These are phyloP conservation scores for Scaptomyza caliginosa DNA, from an alignment of 2,888 invertebrate species.

Conservation along the genomic window DNA sequence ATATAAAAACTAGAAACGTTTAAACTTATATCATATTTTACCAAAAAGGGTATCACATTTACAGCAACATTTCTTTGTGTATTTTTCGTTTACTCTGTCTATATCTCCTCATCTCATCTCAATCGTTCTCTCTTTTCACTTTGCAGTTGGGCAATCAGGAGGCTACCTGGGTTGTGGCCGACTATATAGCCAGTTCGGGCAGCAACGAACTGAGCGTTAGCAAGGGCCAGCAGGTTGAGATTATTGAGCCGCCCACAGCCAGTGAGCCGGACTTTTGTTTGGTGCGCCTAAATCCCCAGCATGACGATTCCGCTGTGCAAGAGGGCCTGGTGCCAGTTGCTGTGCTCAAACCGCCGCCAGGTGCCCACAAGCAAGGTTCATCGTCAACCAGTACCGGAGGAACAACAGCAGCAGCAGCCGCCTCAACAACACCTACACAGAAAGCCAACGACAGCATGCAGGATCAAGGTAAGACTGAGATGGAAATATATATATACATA, in stretches of 20 bases:
- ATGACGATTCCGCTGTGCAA: conserved; percentile 85
- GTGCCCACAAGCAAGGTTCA: conserved; percentile 83
- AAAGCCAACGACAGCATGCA: conserved; percentile 81
- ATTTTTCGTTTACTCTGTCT: neutral
- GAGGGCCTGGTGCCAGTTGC: conserved; percentile 93
- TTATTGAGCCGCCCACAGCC: conserved; percentile 90
- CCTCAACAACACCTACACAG: conserved; percentile 52
- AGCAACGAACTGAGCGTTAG: conserved; percentile 92
- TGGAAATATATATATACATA: neutral
- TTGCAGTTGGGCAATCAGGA: conserved; percentile 91
- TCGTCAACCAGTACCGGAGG: conserved; percentile 24
- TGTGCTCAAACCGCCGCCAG: conserved; percentile 91
- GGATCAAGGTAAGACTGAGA: conserved; percentile 79
- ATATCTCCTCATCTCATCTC: conserved; percentile 26
- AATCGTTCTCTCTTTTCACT: conserved; percentile 1
- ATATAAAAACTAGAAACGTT: too few species aligned
- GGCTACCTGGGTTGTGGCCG: conserved; percentile 96
- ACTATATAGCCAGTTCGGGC: conserved; percentile 90
- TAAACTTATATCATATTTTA: neutral
- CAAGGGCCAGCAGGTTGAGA: conserved; percentile 97
- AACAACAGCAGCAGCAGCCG: conserved; percentile 21
- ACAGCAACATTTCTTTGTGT: neutral
- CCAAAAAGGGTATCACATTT: neutral
- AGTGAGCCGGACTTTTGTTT: conserved; percentile 89
- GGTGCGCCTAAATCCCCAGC: conserved; percentile 87